phyloP scores from a whole-genome alignment of 2,888 invertebrate genomes.

The Labia minor region DNA sequence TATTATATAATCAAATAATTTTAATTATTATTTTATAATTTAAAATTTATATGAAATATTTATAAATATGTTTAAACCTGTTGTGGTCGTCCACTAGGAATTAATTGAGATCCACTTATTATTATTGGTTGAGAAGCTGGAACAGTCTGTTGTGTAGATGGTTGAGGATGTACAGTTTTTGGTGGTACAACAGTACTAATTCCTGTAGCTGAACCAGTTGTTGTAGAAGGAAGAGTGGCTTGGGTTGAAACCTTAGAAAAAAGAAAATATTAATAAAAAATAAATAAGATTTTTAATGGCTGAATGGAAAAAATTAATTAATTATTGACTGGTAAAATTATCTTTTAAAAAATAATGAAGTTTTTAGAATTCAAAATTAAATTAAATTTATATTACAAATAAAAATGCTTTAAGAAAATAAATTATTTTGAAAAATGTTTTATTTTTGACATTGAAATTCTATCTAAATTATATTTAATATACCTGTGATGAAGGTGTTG shows the following conservation, averaged over 20 bases:
- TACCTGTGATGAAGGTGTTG: slow-evolving; percentile 34
- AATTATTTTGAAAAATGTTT: neutral
- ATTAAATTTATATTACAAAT: neutral
- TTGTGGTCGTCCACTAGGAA: neutral
- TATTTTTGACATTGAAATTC: neutral
- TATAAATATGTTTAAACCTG: neutral
- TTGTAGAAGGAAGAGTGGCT: neutral
- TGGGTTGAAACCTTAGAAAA: neutral
- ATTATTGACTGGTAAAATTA: neutral
- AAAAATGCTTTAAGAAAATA: neutral
- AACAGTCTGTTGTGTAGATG: neutral
- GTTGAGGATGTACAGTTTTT: neutral
- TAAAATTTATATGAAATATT: too few species aligned
- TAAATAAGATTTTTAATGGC: too few species aligned
- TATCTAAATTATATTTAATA: neutral
- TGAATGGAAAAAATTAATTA: neutral
- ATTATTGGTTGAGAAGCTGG: neutral
- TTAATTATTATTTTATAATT: neutral
- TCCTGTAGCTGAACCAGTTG: neutral
- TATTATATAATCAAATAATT: neutral
- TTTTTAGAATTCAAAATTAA: neutral
- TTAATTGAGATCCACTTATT: neutral
- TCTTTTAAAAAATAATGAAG: neutral
- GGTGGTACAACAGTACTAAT: neutral
- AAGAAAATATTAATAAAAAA: too few species aligned